These are phyloP conservation scores for Epirrhoe alternata DNA, from an alignment of 2,888 invertebrate species.

Conservation along the genomic window DNA sequence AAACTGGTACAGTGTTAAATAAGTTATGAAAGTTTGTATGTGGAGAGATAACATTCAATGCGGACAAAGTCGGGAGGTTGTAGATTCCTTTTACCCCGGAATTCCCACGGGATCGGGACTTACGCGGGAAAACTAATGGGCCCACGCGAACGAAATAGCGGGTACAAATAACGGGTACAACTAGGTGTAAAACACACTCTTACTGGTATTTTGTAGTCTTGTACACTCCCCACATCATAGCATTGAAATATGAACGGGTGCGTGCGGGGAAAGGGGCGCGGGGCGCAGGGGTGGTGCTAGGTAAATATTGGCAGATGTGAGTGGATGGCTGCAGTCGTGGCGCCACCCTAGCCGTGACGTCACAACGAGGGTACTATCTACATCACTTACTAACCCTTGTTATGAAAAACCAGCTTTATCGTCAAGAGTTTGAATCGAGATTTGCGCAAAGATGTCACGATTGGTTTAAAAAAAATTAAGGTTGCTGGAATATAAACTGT, in stretches of 20 bases:
- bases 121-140: too few species aligned
- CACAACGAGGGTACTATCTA: slow-evolving; percentile 48
- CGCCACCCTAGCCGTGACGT: slow-evolving; percentile 70
- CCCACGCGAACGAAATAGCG: too few species aligned
- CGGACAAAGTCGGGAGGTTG: too few species aligned
- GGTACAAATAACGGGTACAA: slow-evolving; percentile 27
- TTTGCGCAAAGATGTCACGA: background rate
- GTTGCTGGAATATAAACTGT: background rate
- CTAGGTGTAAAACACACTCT: slow-evolving; percentile 52
- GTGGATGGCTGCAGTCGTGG: slow-evolving; percentile 85
- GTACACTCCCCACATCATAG: slow-evolving; percentile 70
- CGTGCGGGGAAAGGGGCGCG: slow-evolving; percentile 54
- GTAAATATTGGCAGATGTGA: slow-evolving; percentile 88
- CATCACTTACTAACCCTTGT: slow-evolving; percentile 11
- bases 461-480: too few species aligned
- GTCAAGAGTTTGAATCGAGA: background rate
- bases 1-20: too few species aligned
- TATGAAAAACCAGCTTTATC: slow-evolving; percentile 9
- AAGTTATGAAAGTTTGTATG: too few species aligned
- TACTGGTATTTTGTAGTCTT: slow-evolving; percentile 77
- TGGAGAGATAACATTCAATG: too few species aligned
- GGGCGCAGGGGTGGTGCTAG: slow-evolving; percentile 66
- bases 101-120: too few species aligned
- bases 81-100: too few species aligned
- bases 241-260: slow-evolving; percentile 83